These are phyloP conservation scores for Drosophila mayri DNA, from an alignment of 1,140 invertebrate species.

Conservation along the genomic window DNA sequence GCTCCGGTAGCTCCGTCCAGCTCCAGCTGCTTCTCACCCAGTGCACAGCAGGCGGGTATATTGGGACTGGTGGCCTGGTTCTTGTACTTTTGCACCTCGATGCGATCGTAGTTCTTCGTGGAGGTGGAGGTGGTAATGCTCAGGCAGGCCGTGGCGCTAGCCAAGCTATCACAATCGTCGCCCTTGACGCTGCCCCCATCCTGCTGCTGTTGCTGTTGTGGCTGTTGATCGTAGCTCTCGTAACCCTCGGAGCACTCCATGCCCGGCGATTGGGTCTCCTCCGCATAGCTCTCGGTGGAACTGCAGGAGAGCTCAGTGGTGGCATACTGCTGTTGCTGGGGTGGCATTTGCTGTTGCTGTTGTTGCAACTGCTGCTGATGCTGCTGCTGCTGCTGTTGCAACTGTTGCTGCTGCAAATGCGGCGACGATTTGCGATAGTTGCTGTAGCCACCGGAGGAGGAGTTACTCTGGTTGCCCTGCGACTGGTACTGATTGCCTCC, in stretches of 20 bases:
- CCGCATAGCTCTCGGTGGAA: constrained; percentile 72
- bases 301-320: constrained; percentile 66
- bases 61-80: constrained; percentile 85
- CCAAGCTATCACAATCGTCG: constrained; percentile 78
- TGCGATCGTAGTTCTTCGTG: constrained; percentile 82
- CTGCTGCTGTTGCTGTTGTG: constrained; percentile 35
- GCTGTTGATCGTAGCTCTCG: constrained; percentile 52
- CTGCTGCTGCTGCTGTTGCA: constrained; percentile 31
- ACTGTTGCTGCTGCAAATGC: constrained; percentile 48
- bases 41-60: constrained; percentile 75
- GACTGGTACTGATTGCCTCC: constrained; percentile 66
- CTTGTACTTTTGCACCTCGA: constrained; percentile 84
- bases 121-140: constrained; percentile 81
- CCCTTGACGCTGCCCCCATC: constrained; percentile 41
- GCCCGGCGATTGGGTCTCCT: constrained; percentile 68
- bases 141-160: constrained; percentile 74
- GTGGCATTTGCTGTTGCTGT: constrained; percentile 42
- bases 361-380: constrained; percentile 33
- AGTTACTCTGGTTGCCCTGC: constrained; percentile 47
- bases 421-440: constrained; percentile 69
- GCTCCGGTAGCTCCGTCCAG: constrained; percentile 21
- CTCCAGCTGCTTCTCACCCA: constrained; percentile 54
- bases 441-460: constrained; percentile 67
- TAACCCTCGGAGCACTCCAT: constrained; percentile 67
- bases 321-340: constrained; percentile 54